A percentile compares a stretch with the other conserved stretches of the same genome.
phyloP scores from a whole-genome alignment of 2,797 vertebrate species.

The Sebastes taczanowskii region DNA sequence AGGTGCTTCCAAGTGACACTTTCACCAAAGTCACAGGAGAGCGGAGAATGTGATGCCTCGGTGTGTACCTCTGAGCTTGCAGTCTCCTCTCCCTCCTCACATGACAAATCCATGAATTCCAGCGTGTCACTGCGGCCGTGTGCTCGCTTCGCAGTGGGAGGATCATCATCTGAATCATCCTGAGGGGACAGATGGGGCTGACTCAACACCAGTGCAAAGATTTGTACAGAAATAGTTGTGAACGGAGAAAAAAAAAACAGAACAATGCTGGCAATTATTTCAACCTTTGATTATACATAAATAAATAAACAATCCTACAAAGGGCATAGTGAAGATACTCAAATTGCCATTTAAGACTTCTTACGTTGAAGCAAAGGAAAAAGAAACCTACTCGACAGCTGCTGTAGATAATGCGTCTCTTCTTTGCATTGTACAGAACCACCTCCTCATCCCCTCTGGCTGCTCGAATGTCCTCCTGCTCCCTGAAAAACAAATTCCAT shows the following conservation, averaged over 20 bases:
- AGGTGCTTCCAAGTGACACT: background rate
- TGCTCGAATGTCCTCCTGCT: slow-evolving; percentile 86
- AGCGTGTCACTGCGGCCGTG: slow-evolving; percentile 70
- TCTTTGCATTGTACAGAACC: slow-evolving; percentile 86
- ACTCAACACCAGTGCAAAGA: slow-evolving; percentile 29
- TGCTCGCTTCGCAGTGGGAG: slow-evolving; percentile 68
- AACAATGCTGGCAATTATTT: background rate
- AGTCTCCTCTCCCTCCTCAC: slow-evolving; percentile 90
- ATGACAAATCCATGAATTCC: slow-evolving; percentile 85
- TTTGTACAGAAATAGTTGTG: background rate
- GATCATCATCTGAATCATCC: slow-evolving; percentile 89
- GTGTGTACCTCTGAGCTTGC: slow-evolving; percentile 81
- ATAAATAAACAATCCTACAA: background rate
- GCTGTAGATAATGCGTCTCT: slow-evolving; percentile 82
- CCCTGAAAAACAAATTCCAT: slow-evolving; percentile 73
- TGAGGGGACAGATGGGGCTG: slow-evolving; percentile 52
- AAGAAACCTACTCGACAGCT: slow-evolving; percentile 77
- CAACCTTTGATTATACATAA: background rate
- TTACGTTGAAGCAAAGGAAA: background rate
- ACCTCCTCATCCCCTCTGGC: slow-evolving; percentile 93
- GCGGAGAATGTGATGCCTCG: slow-evolving; percentile 35
- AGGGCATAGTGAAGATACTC: background rate
- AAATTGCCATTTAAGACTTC: background rate
- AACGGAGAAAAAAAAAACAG: background rate
- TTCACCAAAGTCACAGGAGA: background rate